These are phyloP conservation scores for Polydrusus pterygomalis DNA, from an alignment of 2,888 invertebrate species.

Conservation along the genomic window DNA sequence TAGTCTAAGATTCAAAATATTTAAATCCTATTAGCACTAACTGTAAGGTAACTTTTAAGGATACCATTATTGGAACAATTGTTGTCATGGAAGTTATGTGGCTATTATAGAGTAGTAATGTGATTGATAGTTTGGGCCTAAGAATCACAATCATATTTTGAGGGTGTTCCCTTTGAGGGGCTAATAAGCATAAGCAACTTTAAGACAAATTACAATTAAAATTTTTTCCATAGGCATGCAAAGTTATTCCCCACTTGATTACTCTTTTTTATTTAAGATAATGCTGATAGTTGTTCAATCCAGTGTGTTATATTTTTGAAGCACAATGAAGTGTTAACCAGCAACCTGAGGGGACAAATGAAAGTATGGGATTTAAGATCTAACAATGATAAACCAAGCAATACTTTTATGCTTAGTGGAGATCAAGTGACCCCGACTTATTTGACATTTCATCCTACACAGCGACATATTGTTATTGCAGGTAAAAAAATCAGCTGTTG, in stretches of 20 bases:
- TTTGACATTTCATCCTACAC: constrained; percentile 89
- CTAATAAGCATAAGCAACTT: no score
- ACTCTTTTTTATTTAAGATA: constrained; percentile 71
- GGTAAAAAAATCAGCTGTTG: no score
- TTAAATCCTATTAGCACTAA: no score
- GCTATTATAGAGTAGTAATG: no score
- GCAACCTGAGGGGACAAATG: constrained; percentile 91
- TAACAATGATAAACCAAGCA: constrained; percentile 77
- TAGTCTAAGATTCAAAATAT: no score
- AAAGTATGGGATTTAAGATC: constrained; percentile 91
- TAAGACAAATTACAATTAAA: no score
- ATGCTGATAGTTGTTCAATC: constrained; percentile 88
- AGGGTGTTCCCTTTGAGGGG: no score
- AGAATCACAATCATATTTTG: no score
- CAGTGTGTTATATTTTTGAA: constrained; percentile 85
- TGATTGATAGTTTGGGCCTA: no score
- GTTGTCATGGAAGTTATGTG: no score
- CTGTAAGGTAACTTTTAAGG: no score
- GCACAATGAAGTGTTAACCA: constrained; percentile 84
- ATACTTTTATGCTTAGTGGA: constrained; percentile 84
- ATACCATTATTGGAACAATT: no score
- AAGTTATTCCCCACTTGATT: background rate
- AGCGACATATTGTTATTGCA: constrained; percentile 87
- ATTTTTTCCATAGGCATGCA: background rate
- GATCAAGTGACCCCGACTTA: constrained; percentile 85